Percentiles rank a stretch among this genome's conserved stretches.
Evolutionary conservation across 2,113 vertebrate species (phyloP).

Genomic region (Apteryx owenii): DNA sequence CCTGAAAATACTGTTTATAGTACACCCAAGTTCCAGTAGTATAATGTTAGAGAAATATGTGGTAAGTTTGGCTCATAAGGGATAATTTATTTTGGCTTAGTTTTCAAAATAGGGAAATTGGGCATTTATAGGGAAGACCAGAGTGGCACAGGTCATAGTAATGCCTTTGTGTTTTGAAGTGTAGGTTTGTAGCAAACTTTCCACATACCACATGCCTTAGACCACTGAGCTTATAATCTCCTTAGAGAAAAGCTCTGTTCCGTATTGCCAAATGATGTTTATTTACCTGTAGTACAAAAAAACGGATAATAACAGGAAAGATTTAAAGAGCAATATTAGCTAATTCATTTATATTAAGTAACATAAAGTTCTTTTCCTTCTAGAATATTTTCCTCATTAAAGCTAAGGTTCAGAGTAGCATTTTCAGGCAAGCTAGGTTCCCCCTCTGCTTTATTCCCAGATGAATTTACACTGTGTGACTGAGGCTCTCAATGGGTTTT

Average conservation of each 20-base stretch:
- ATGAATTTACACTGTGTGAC: neutral
- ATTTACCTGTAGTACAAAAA: neutral
- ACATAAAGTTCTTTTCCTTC: neutral
- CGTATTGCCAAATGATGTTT: neutral
- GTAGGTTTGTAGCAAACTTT: neutral
- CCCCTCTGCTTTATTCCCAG: neutral
- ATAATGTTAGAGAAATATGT: neutral
- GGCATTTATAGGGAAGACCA: neutral
- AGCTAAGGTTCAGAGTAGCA: neutral
- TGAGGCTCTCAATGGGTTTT: neutral
- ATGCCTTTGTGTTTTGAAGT: neutral
- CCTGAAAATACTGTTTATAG: neutral
- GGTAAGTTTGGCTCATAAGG: neutral
- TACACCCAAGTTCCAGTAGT: accelerated
- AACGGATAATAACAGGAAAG: neutral
- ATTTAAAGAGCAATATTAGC: constrained; percentile 3
- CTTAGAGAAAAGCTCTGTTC: neutral
- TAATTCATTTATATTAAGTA: neutral
- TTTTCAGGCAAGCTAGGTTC: neutral
- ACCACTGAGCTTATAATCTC: neutral
- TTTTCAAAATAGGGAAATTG: neutral
- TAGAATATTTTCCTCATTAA: neutral
- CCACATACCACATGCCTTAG: neutral
- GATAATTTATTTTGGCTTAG: neutral
- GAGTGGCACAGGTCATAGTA: neutral